Percentiles rank a stretch among this genome's conserved stretches.
These are phyloP conservation scores for Amyelois transitella DNA, from an alignment of 1,140 invertebrate species.

Conservation along the genomic window DNA sequence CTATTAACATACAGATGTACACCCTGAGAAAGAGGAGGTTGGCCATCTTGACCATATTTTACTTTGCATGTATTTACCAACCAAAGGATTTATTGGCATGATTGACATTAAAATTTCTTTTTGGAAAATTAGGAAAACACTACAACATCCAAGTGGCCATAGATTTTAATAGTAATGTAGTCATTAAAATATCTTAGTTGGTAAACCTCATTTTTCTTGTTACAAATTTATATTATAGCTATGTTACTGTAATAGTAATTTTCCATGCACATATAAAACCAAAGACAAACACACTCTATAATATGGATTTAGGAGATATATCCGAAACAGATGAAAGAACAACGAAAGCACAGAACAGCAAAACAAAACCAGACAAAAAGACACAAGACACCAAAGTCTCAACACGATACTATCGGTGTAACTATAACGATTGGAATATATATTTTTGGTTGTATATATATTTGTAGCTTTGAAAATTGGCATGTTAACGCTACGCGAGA, in stretches of 20 bases:
- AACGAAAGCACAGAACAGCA: conserved; percentile 31
- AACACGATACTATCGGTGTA: conserved; percentile 31
- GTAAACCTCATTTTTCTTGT: conserved; percentile 32
- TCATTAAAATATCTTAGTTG: not conserved
- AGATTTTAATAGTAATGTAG: not conserved
- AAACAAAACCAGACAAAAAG: conserved; percentile 21
- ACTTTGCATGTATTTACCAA: not conserved
- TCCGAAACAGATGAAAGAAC: conserved; percentile 26
- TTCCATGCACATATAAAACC: conserved; percentile 74
- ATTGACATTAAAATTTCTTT: not conserved
- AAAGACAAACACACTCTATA: conserved; percentile 73
- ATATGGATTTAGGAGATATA: conserved; percentile 34
- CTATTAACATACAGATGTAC: conserved; percentile 29
- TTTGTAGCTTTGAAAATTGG: conserved; percentile 65
- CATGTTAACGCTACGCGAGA: conserved; percentile 62
- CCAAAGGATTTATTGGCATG: not conserved
- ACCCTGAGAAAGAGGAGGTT: conserved; percentile 6
- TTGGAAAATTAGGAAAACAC: not conserved
- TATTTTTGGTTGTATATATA: conserved; percentile 46
- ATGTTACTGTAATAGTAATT: conserved; percentile 40
- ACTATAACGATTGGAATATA: conserved; percentile 22
- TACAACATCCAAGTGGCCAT: not conserved
- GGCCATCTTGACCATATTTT: too few species aligned
- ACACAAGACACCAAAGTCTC: conserved; percentile 43
- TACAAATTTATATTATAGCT: conserved; percentile 15